Conservation (phyloP, 2,113 vertebrate genomes). For the Triplophysa rosa region DNA sequence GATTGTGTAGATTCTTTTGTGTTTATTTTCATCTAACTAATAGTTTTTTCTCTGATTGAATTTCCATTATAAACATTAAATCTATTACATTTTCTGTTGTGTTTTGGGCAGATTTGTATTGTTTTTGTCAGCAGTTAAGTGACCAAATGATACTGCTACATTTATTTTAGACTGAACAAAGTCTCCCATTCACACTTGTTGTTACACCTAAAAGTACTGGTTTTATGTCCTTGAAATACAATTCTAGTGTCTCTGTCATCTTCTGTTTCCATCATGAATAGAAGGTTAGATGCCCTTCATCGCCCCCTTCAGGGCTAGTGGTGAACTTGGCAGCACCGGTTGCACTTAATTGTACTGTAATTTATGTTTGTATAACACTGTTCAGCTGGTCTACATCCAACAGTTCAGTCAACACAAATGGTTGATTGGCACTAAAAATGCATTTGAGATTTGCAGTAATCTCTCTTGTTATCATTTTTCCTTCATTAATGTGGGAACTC, state of each 20-base stretch:
- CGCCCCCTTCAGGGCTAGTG: neutral
- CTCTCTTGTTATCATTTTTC: neutral
- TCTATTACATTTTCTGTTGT: too few species aligned
- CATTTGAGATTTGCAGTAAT: slow-evolving; percentile 17
- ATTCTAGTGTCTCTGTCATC: neutral
- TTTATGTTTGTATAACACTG: neutral
- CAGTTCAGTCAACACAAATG: slow-evolving; percentile 19
- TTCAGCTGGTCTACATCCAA: neutral
- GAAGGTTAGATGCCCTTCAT: neutral
- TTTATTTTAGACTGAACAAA: too few species aligned
- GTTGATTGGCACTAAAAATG: neutral
- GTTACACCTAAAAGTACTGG: too few species aligned
- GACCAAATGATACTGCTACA: too few species aligned
- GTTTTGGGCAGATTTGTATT: too few species aligned
- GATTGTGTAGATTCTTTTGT: too few species aligned
- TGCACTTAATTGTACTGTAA: neutral
- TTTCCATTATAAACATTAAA: too few species aligned
- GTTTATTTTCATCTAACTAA: too few species aligned
- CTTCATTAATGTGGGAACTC: neutral
- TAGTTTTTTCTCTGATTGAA: too few species aligned
- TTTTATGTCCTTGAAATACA: too few species aligned
- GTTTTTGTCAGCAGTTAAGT: too few species aligned
- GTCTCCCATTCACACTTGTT: neutral
- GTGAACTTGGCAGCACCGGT: neutral
- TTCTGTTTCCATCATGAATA: slow-evolving; percentile 9